Base-by-base conservation (phyloP, 2,888 invertebrate species). In the Sphaerophoria taeniata region DNA sequence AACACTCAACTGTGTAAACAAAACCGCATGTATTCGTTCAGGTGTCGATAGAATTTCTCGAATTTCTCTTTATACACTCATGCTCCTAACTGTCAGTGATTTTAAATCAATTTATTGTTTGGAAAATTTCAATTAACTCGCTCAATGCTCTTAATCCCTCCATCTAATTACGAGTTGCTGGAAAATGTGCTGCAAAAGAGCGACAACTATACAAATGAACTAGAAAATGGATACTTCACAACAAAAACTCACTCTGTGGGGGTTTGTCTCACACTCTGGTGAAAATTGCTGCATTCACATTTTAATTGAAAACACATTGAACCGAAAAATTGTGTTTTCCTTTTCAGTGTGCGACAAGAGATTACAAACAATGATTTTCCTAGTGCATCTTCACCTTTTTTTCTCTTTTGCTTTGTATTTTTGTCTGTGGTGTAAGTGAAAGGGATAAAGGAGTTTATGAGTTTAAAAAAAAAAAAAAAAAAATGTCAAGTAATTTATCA, bases 71-170 rank as follows among this genome's bases (percentile, higher is more conserved):
- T 33, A 34, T 31, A 12, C 34, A 34, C 9, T 7, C 43, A 7
- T 43, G 12, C 9, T 12, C 12, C 43, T 6, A 1, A 39, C 39
- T 39, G 56, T 75, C 75, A 45, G 65, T 80, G 55, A 65, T 71
- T 76, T 65, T 76, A 69, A 76, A 76, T 81, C 71, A 76, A 65
- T 58, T 53, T 47, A 73, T 83, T 79, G 74, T 79, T 69, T 9
- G 65, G 58, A 36, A 65, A 83, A 83, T 83, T 60, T 79, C 83
- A 79, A 83, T 83, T 74, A 78, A 83, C 56, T 72, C 73, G 53
- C 79, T 73, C 78, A 74, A 51, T 36, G 63, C 49, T 56, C 36
- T 43, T 63, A 73, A 65, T 70, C 78, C 73, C 24, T 43, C 56
- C 43, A 16, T 75, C 56, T 83, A 83, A 79, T 83, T 83, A 78